Conservation (phyloP, 1,140 invertebrate species). For the Oreohelix idahoensis region DNA sequence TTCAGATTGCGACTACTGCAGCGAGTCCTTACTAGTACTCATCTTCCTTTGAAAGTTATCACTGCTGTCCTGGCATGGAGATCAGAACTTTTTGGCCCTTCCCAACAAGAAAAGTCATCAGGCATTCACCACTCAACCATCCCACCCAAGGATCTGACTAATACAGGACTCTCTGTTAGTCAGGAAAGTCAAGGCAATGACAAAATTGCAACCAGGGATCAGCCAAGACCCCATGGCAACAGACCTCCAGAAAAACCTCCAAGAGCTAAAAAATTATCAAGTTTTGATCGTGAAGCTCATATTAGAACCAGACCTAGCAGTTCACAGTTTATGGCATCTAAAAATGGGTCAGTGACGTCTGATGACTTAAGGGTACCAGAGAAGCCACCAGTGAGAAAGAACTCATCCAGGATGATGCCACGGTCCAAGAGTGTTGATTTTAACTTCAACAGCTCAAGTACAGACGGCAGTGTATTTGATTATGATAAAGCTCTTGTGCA, state of each 20-base stretch:
- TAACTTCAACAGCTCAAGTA: conserved; percentile 40
- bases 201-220: not conserved
- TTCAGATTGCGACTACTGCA: conserved; percentile 47
- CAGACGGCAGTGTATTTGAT: conserved; percentile 41
- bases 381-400: not conserved
- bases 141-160: not conserved
- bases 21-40: conserved; percentile 43
- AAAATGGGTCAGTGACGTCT: not conserved
- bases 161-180: not conserved
- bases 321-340: not conserved
- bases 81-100: conserved; percentile 35
- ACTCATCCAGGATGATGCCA: not conserved
- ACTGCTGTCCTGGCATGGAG: conserved; percentile 45
- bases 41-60: conserved; percentile 44
- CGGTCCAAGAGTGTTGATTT: conserved; percentile 35
- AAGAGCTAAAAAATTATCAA: not conserved
- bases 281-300: not conserved
- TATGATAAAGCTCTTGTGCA: conserved; percentile 31
- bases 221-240: not conserved
- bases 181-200: not conserved
- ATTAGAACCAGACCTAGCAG: not conserved
- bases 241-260: conserved; percentile 3
- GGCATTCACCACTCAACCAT: not conserved
- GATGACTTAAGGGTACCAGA: not conserved
- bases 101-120: not conserved